Base-by-base conservation (phyloP, 1,140 invertebrate genomes). In the Globodera rostochiensis region DNA sequence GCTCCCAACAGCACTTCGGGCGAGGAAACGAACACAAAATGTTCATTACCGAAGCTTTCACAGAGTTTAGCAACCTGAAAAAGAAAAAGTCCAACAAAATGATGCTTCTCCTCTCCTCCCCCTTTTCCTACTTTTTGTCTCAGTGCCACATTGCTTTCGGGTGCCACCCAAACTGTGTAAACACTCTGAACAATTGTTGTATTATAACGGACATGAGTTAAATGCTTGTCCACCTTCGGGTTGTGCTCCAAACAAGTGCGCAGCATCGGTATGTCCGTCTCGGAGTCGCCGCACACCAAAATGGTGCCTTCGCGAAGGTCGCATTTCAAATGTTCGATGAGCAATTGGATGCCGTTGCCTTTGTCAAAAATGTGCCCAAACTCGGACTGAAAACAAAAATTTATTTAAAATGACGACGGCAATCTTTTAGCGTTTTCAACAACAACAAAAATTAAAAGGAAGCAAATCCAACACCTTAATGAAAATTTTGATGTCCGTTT, bases 231-330 rank as follows among this genome's bases (percentile, higher is more conserved):
- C 19, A 85, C 84, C 21, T 78, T 67, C 6, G 84, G 83, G 81
- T 86, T 86, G 13, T 66, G 70, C 13, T 82, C 77, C 47, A 89
- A 75, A 71, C 88, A 89, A 36, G 82, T 86, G 69, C 83, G 81
- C 36, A 89, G 74, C 89, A 89, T 90, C n/a, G 89, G 88, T 21
- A 89, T 64, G 73, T 89, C 88, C 46, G 89, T 90, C n/a, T 80
- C 80, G 45, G 82, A 87, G 66, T 90, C 88, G 36, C 88, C 88
- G 77, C 88, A 90, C 19, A 89, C 86, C 53, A 89, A 78, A 75
- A 90, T 85, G 21, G 79, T 85, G 67, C 89, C 88, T 36, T 74
- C 77, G 50, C 69, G 74, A 6, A 90, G 77, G 73, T 89, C 87
- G 73, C 80, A 87, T 47, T 88, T 84, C 78, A 86, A 82, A 45